Conservation (phyloP, 2,797 vertebrate genomes). For the Aldrovandia affinis region DNA sequence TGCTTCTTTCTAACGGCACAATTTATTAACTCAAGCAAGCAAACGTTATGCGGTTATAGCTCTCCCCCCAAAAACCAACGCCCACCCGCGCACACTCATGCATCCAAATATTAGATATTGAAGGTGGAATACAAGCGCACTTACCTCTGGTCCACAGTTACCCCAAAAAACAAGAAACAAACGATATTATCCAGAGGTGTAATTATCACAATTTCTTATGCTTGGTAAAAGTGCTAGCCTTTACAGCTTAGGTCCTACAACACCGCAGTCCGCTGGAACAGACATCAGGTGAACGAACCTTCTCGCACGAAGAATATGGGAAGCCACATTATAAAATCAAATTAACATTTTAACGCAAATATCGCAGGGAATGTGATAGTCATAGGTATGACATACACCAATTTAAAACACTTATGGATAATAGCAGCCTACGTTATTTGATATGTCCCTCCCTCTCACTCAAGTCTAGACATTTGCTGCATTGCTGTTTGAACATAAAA, state of each 20-base stretch:
- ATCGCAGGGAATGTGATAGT: neutral
- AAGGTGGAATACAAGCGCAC: neutral
- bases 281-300: neutral
- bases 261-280: conserved; percentile 20
- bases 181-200: neutral
- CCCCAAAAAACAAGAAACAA: neutral
- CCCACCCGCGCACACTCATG: no score
- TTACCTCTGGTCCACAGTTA: conserved; percentile 15
- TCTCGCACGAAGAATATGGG: neutral
- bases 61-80: no score
- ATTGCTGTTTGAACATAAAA: conserved; percentile 29
- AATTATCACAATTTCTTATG: neutral
- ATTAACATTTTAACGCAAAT: neutral
- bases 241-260: conserved; percentile 9
- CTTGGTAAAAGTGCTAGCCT: neutral
- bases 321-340: neutral
- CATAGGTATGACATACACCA: neutral
- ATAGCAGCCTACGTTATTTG: neutral
- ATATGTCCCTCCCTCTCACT: neutral
- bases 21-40: no score
- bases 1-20: no score
- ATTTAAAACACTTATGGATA: neutral
- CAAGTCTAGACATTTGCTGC: conserved; percentile 31
- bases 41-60: no score
- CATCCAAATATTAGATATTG: neutral